phyloP scores from a whole-genome alignment of 2,888 invertebrate genomes.

The Pseudococcus longispinus region DNA sequence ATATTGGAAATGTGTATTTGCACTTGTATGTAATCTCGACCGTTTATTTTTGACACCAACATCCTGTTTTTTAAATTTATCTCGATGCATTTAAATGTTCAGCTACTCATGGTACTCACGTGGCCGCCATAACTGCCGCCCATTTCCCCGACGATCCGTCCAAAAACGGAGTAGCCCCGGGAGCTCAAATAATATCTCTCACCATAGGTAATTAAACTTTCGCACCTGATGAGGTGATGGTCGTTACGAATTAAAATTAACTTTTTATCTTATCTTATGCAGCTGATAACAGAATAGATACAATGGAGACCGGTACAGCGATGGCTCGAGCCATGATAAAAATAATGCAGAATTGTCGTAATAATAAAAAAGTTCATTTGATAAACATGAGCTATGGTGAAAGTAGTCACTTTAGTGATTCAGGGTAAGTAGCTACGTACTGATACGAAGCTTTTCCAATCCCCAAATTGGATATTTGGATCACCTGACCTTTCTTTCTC shows the following conservation, averaged over 20 bases:
- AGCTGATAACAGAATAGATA: conserved; percentile 86
- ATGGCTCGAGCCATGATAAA: conserved; percentile 89
- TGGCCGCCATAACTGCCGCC: conserved; percentile 94
- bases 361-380: conserved; percentile 73
- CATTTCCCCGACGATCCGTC: conserved; percentile 86
- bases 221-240: background rate
- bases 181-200: conserved; percentile 90
- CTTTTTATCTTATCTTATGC: conserved; percentile 54
- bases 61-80: background rate
- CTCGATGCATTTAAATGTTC: conserved; percentile 59
- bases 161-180: conserved; percentile 93
- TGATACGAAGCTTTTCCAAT: background rate
- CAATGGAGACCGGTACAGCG: conserved; percentile 97
- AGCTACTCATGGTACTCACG: conserved; percentile 98
- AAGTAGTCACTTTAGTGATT: conserved; percentile 87
- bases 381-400: conserved; percentile 99
- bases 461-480: background rate
- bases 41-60: background rate
- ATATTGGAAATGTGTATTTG: conserved; percentile 91
- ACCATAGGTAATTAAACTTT: conserved; percentile 71
- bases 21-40: conserved; percentile 76
- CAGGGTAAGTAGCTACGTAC: conserved; percentile 70
- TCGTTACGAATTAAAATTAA: background rate
- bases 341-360: conserved; percentile 73
- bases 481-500: conserved; percentile 37